Evolutionary conservation across 2,888 invertebrate species (phyloP).

Genomic region (Hypselothyrea guttata): DNA sequence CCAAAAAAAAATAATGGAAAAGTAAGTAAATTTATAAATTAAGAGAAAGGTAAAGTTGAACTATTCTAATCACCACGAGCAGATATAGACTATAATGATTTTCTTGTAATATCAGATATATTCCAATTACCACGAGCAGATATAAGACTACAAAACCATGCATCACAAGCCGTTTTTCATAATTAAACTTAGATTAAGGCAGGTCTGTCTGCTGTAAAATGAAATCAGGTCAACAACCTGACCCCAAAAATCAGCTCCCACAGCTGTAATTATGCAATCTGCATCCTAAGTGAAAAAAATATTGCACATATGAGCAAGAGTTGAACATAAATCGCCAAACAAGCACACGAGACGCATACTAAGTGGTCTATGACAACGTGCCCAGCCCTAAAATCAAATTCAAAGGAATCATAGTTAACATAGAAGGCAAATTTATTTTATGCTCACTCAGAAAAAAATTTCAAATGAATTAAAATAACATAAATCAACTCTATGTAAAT

Average conservation of each 20-base stretch:
- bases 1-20: too few relatives aligned
- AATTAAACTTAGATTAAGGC: too few relatives aligned
- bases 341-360: constrained; percentile 48
- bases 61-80: too few relatives aligned
- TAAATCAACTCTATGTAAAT: too few relatives aligned
- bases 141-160: not conserved
- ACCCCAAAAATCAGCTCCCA: constrained; percentile 2
- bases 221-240: constrained; percentile 13
- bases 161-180: too few relatives aligned
- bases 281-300: constrained; percentile 51
- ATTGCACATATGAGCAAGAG: constrained; percentile 61
- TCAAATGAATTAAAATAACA: constrained; percentile 11
- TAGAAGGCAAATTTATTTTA: constrained; percentile 28
- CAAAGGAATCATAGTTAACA: too few relatives aligned
- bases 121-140: too few relatives aligned
- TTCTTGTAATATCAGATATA: too few relatives aligned
- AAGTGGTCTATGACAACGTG: constrained; percentile 52
- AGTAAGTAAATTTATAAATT: too few relatives aligned
- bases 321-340: constrained; percentile 48
- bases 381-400: constrained; percentile 22
- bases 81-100: too few relatives aligned
- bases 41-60: too few relatives aligned
- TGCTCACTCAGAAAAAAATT: constrained; percentile 11
- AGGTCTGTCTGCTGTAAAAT: too few relatives aligned
- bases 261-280: constrained; percentile 34